Base-by-base conservation (phyloP, 2,113 vertebrate species). In the Chamaetylas fuelleborni region DNA sequence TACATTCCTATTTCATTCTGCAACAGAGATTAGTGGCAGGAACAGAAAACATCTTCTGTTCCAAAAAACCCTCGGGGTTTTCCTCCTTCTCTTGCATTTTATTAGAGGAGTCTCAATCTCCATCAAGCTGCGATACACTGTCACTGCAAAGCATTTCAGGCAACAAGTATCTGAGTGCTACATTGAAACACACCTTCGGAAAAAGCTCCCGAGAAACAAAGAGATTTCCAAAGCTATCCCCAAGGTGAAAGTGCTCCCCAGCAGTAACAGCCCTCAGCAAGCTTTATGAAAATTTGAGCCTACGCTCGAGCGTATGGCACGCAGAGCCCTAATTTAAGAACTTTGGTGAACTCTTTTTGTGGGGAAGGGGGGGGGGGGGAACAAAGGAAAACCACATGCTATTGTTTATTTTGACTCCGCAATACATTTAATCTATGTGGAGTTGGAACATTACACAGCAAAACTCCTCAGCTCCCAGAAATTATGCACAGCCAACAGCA, bases 11-110 rank as follows among this genome's bases (percentile, higher is more conserved):
- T 36, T 95, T 88, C 93, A 95, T 84, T 90, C 89, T 80, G 92
- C 82, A 92, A 95, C 50, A 47, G 53, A 96, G 94, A 97, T 96
- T 95, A 96, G 94, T 79, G 91, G 85, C 81, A 96, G 60, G 92
- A 95, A 95, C 70, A 93, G 84, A 97, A 97, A 96, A 91, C 60
- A 97, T 82, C 84, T 97, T 84, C 93, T 78, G 71, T 96, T 97
- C 94, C 91, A 96, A 92, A 93, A 97, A 77, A 19, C 91, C 76
- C 74, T 65, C 47, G 3, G 81, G 81, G 91, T 53, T 70, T 81
- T 91, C 93, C 94, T 96, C 87, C 64, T 96, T 42, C 28, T 40
- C 92, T 91, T 19, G 64, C 36, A 23, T 78, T 66, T 92, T 81
- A 94, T 42, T 79, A 81, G 77, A 94, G 65, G 51, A 60, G 66